Evolutionary conservation across 2,113 vertebrate genomes (phyloP).

Genomic region (Dinomys branickii): DNA sequence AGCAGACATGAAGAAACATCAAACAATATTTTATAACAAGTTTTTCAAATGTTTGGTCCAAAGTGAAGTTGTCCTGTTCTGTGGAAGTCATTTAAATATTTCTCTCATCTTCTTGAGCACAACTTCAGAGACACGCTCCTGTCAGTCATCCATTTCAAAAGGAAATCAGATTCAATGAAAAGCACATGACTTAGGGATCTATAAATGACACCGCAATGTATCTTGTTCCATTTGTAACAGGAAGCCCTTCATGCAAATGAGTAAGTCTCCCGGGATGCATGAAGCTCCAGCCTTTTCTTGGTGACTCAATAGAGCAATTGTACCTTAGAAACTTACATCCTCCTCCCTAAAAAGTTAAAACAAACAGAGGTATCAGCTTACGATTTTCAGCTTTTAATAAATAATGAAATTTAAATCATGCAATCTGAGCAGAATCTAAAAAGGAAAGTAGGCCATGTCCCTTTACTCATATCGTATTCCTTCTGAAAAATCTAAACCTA

Average conservation of each 20-base stretch:
- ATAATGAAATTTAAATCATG: neutral
- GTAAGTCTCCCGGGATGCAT: conserved; percentile 99
- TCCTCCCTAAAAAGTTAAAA: conserved; percentile 90
- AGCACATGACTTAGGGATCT: conserved; percentile 90
- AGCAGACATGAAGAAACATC: conserved; percentile 83
- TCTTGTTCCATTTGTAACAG: conserved; percentile 95
- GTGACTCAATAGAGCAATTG: conserved; percentile 96
- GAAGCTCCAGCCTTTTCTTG: conserved; percentile 98
- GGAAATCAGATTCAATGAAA: conserved; percentile 48
- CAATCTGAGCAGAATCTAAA: neutral
- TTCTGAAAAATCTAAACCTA: neutral
- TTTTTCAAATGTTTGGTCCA: conserved; percentile 77
- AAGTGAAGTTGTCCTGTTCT: conserved; percentile 81
- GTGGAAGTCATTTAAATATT: conserved; percentile 80
- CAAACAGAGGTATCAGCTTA: conserved; percentile 9
- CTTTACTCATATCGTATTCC: neutral
- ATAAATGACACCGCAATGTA: conserved; percentile 99
- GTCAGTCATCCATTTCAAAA: conserved; percentile 69
- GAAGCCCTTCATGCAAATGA: conserved; percentile 98
- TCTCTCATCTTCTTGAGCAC: conserved; percentile 81
- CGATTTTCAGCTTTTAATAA: neutral
- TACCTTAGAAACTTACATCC: conserved; percentile 98
- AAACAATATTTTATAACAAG: conserved; percentile 66
- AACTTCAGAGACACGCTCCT: conserved; percentile 84
- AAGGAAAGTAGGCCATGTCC: neutral